These are phyloP conservation scores for Aleiodes leptofemur DNA, from an alignment of 2,888 invertebrate genomes.

Conservation along the genomic window DNA sequence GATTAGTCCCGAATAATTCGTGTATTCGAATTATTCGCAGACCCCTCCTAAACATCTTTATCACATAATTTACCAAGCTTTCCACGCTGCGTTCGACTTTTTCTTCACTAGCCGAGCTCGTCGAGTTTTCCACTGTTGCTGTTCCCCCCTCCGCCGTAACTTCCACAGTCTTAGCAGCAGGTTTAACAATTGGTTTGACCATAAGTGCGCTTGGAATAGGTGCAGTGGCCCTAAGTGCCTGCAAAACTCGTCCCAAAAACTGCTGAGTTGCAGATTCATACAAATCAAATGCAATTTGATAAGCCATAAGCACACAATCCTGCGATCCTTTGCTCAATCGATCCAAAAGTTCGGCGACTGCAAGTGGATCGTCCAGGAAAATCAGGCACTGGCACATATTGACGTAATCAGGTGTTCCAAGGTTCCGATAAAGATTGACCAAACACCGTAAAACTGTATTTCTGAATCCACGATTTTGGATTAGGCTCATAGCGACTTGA, in stretches of 20 bases:
- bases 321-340: conserved; percentile 87
- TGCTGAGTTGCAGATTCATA: conserved; percentile 99
- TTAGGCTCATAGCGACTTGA: conserved; percentile 96
- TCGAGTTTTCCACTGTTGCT: conserved; percentile 72
- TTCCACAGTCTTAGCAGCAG: conserved; percentile 72
- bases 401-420: conserved; percentile 96
- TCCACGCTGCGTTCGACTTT: conserved; percentile 79
- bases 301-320: conserved; percentile 94
- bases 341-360: conserved; percentile 95
- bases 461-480: conserved; percentile 95
- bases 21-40: too few relatives aligned
- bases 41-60: too few relatives aligned
- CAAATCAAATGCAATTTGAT: conserved; percentile 99
- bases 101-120: conserved; percentile 75
- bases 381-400: conserved; percentile 99
- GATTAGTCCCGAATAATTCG: too few relatives aligned
- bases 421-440: conserved; percentile 91
- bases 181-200: conserved; percentile 82
- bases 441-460: conserved; percentile 92
- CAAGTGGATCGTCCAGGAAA: conserved; percentile 94
- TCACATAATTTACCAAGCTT: too few relatives aligned
- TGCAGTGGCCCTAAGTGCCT: conserved; percentile 88
- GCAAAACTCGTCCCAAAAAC: conserved; percentile 91
- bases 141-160: conserved; percentile 67
- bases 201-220: conserved; percentile 87